Percentiles rank a stretch among this genome's conserved stretches.
These are phyloP conservation scores for Galeopterus variegatus DNA, from an alignment of 2,113 vertebrate species.

Conservation along the genomic window DNA sequence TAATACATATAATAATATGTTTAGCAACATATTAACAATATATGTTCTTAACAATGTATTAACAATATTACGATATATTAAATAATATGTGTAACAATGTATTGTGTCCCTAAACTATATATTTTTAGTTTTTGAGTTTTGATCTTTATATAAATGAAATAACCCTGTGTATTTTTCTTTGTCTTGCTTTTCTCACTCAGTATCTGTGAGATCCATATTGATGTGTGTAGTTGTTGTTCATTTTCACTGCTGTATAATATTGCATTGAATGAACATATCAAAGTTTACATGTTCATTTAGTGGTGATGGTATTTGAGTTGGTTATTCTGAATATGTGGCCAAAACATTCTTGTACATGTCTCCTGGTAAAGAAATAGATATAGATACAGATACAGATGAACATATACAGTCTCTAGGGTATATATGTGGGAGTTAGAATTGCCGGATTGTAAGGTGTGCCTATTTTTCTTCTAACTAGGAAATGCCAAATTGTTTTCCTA, in stretches of 20 bases:
- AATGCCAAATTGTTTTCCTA: background rate
- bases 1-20: background rate
- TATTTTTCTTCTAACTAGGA: constrained; percentile 1
- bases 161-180: background rate
- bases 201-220: background rate
- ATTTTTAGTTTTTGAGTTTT: constrained; percentile 40
- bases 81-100: background rate
- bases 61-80: too few relatives aligned
- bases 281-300: background rate
- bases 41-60: background rate
- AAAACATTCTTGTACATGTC: background rate
- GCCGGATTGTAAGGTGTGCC: background rate
- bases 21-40: background rate
- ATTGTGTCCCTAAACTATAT: background rate
- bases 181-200: background rate
- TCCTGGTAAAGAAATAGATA: background rate
- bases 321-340: constrained; percentile 1
- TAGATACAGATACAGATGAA: background rate
- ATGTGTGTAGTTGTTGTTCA: background rate
- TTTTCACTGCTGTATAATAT: background rate
- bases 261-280: background rate
- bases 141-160: background rate
- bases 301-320: background rate
- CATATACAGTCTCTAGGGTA: background rate
- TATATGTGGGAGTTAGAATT: background rate